A percentile compares a stretch with the other conserved stretches of the same genome.
These are phyloP conservation scores for Corvus moneduloides DNA, from an alignment of 2,113 vertebrate genomes.

Conservation along the genomic window DNA sequence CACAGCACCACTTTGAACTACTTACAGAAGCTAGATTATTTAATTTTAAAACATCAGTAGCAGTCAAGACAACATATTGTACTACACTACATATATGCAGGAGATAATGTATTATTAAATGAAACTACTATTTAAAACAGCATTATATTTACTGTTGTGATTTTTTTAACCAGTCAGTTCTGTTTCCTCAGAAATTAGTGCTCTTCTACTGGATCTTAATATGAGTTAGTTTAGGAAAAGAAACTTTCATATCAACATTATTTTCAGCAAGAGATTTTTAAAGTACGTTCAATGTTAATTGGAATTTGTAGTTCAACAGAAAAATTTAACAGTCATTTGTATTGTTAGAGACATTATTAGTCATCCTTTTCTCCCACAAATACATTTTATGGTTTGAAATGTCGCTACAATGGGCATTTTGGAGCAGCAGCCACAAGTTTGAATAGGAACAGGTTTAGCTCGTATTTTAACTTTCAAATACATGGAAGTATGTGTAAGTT, in stretches of 20 bases:
- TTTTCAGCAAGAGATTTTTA: background rate
- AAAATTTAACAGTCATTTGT: background rate
- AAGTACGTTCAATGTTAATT: background rate
- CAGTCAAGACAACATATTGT: background rate
- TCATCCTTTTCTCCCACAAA: background rate
- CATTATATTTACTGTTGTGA: background rate
- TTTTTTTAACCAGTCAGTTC: background rate
- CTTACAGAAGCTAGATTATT: background rate
- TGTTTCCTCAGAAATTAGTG: background rate
- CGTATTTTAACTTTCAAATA: background rate
- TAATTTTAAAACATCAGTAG: background rate
- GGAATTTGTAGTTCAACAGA: background rate
- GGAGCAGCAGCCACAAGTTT: background rate
- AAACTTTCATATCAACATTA: background rate
- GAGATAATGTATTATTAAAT: background rate
- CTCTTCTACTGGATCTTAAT: background rate
- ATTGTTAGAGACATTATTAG: background rate
- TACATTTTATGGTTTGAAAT: background rate
- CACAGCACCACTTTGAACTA: background rate
- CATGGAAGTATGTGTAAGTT: background rate
- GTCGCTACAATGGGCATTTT: background rate
- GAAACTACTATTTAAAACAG: background rate
- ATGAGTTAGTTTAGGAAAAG: background rate
- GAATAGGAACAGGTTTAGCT: background rate
- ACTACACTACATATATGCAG: background rate